Base-by-base conservation (phyloP, 2,888 invertebrate species). In the Gari tellinella region DNA sequence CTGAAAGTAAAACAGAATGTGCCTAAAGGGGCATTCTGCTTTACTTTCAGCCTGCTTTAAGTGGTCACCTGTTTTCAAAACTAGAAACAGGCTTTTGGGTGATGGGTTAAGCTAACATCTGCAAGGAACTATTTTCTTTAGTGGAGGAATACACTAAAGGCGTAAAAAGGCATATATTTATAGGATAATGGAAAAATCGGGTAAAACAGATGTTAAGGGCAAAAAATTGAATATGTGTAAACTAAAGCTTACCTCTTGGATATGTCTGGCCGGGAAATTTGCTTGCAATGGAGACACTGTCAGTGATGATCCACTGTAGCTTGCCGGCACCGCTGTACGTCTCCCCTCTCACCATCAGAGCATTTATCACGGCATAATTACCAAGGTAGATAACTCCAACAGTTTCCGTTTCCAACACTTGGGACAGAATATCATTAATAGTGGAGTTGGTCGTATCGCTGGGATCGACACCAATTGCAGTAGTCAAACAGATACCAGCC, bases 251-350 rank as follows among this genome's bases (percentile, higher is more conserved):
- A 46, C 90, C 90, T 49, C 85, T 80, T 10, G 86, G 87, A 65
- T 89, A 89, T 21, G 53, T 75, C 56, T 72, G 72, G 5, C 61
- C 70, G 8, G 69, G 70, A 53, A 81, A 84, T 12, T 60, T 70
- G 1, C 72, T 72, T 17, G 80, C 72, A 23, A 87, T 55, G 1
- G 86, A 69, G 7, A 89, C 65, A 40, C 80, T 84, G 45, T 89
- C 89, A 3, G 87, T 84, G 12, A 89, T 80, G 23, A 90, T 60
- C 90, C 90, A 90, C 77, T 90, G 90, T n/a, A 90, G 75, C 31
- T 78, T 75, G 8, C 88, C 88, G 1, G 88, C 84, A 23, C 61
- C 81, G 7, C 55, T 15, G 21, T 80, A 72, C 5, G 46, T 55
- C 7, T 72, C 60, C 0, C 79, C 87, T n/a, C 63, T 58, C 17